Evolutionary conservation across 1,140 invertebrate species (phyloP).

Genomic region (Pseudoatta argentina): DNA sequence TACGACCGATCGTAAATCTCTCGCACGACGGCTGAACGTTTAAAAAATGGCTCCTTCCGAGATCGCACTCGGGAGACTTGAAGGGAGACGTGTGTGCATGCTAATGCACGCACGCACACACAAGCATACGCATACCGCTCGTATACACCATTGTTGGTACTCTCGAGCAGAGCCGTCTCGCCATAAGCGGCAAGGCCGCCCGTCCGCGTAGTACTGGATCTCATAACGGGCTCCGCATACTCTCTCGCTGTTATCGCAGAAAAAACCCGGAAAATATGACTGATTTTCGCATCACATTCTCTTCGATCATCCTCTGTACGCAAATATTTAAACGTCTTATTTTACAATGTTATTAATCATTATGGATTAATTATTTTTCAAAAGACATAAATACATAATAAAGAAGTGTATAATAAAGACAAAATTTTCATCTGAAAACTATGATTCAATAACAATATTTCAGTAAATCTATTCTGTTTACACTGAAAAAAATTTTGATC

Average conservation of each 20-base stretch:
- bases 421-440: neutral
- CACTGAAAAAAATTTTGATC: too few species aligned
- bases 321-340: neutral
- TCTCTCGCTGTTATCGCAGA: conserved; percentile 32
- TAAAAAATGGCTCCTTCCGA: conserved; percentile 71
- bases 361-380: neutral
- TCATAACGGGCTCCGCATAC: conserved; percentile 74
- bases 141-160: conserved; percentile 63
- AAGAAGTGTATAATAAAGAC: neutral
- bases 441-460: neutral
- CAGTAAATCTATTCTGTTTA: neutral
- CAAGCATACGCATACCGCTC: neutral
- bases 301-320: neutral
- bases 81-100: conserved; percentile 10
- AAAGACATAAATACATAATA: neutral
- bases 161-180: conserved; percentile 77
- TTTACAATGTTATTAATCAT: neutral
- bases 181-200: conserved; percentile 83
- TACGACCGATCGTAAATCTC: conserved; percentile 68
- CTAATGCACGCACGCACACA: conserved; percentile 13
- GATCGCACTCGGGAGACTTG: conserved; percentile 30
- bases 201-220: conserved; percentile 76
- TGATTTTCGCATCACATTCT: neutral
- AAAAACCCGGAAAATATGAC: conserved; percentile 26
- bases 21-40: conserved; percentile 48